Evolutionary conservation across 1,140 invertebrate genomes (phyloP), one percentile per base, ranked within the genome.

Genomic region (Trypoxylus dichotomus): DNA sequence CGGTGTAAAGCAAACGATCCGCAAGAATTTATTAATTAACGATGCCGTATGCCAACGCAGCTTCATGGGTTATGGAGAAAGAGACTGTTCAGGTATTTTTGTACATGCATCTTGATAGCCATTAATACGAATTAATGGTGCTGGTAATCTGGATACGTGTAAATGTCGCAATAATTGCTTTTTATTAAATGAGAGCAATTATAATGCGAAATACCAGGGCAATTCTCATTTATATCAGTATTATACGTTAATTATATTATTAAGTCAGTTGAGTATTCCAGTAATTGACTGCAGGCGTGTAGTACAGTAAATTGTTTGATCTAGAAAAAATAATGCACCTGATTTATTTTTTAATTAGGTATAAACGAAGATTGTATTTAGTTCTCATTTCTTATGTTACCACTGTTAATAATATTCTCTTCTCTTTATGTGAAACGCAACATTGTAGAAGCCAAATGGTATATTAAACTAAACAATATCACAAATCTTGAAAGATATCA

Each of bases 211-310:
- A 68, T 68, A 24, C 60, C 60, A 21, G 60, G 27, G 21, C n/a
- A 68, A 68, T 68, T 68, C 27, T 29, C 60, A 68, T 68, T 68
- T 68, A 29, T 68, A 68, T 29, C 24, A 13, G 60, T 68, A 68
- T 68, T 68, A 68, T 54, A 68, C 24, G 60, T 29, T 68, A 68
- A 68, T 68, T 68, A 68, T 68, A 68, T 68, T 68, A 68, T 68
- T 68, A 68, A 68, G 60, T 68, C 27, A 1, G 10, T 68, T 24
- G 60, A 21, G 21, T 68, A 68, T 68, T 68, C 60, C 27, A 1
- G 21, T 68, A 68, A 29, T 68, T 68, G 60, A 68, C 60, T 68
- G n/a, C 47, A n/a, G 60, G 27, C n/a, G 24, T 68, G 21, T 68
- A 15, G 15, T 54, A 54, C 19, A 54, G 3, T n/a, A 54, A 19